Conservation (phyloP, 2,888 invertebrate species). For the Syrista parreyssii region DNA sequence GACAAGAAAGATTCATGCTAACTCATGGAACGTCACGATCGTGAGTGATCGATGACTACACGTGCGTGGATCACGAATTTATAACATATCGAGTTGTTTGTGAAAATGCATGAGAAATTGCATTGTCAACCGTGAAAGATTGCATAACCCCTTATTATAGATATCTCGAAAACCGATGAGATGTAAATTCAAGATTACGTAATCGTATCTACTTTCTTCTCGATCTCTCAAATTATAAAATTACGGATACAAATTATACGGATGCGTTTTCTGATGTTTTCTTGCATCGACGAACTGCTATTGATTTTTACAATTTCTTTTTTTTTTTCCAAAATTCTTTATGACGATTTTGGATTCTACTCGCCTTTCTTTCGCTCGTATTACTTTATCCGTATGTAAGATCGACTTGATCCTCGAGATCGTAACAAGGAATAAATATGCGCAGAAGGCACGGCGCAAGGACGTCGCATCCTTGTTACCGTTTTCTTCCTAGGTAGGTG, state of each 20-base stretch:
- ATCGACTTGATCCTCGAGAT: background rate
- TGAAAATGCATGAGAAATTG: background rate
- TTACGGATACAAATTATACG: background rate
- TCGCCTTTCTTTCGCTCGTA: background rate
- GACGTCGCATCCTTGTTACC: constrained; percentile 54
- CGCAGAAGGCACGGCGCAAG: constrained; percentile 35
- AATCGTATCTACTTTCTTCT: background rate
- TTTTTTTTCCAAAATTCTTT: background rate
- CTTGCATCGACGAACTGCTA: background rate
- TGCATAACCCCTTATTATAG: background rate
- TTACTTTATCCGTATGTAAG: background rate
- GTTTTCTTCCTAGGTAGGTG: constrained; percentile 46
- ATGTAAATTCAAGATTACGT: background rate
- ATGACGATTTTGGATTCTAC: background rate
- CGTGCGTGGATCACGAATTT: background rate
- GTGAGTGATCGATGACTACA: background rate
- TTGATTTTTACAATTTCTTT: background rate
- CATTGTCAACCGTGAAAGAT: background rate
- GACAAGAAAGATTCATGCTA: background rate
- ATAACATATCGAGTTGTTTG: background rate
- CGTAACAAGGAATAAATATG: background rate
- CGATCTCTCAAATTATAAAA: background rate
- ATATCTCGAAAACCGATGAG: background rate
- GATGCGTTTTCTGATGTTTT: background rate
- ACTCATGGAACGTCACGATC: background rate